Base-by-base conservation (phyloP, 2,888 invertebrate species). In the Malacosoma neustria region DNA sequence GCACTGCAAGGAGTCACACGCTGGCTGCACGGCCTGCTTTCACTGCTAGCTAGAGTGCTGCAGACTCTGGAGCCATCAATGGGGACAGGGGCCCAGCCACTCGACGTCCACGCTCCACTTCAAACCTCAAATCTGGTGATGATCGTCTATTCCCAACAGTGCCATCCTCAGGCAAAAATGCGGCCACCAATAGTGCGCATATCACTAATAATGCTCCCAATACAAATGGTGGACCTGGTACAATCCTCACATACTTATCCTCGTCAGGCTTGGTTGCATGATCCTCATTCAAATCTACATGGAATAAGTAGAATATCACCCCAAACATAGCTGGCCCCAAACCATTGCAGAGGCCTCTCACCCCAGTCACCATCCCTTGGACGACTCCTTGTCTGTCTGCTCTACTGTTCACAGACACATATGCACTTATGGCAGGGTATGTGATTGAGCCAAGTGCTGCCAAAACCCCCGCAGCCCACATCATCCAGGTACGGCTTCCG, bases 281-380 rank as follows among this genome's bases (percentile, higher is more conserved):
- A 41, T 93, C 92, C 54, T 93, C 94, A 70, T 96, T 97, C 63
- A 99, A 87, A 86, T 99, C 97, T 49, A 99, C 99, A 75, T 99
- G 96, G 85, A 99, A 99, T 63, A 99, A 87, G 86, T 98, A 99
- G 87, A 99, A 99, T 59, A 99, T 96, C 51, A 99, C 92, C 11
- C 99, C 99, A 72, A 97, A 99, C 89, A 99, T 93, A 32, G 99
- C 99, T 0, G 99, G 99, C 0, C 99, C 99, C 35, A 99, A 89
- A 11, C 99, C 99, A 70, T 98, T 98, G 69, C 99, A 99, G 35
- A 99, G 89, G 1, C 99, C 99, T 46, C 99, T 88, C 89, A 99
- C 98, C 9, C 99, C 99, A 0, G 99, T 99, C 35, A 99, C 96
- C 91, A 99, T 97, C 45, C 99, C 99, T 84, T 98, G 97, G 41